Base-by-base conservation (phyloP, 1,140 invertebrate genomes). In the Trichonephila clavata region DNA sequence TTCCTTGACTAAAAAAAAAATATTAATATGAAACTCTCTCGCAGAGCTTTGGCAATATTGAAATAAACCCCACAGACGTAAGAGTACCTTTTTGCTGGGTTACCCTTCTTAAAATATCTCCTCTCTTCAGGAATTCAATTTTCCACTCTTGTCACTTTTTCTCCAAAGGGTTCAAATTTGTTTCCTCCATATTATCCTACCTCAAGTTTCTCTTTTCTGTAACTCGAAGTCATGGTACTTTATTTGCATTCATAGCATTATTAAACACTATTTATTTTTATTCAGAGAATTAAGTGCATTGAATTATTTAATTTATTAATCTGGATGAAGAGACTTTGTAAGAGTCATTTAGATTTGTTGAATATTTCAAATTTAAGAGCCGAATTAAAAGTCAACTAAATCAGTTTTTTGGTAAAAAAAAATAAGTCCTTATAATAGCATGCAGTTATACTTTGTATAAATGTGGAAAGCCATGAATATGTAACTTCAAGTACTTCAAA, bases 81-180 rank as follows among this genome's bases (percentile, higher is more conserved):
- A 68, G 61, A 50, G 32, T 43, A 16, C 39, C 84, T 59, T 27
- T 24, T 87, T 4, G 61, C 16, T 27, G 43, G 71, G 86, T 89
- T 77, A 50, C 39, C 27, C 61, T 89, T 89, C 65, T 89, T 71
- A 43, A 71, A 71, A 89, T 89, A 71, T 65, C 86, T 89, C 86
- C 50, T 4, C 32, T 39, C 32, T 50, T 20, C 39, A 65, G 43
- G 86, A 89, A 89, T 89, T 89, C 86, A 89, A 89, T 89, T 89
- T 89, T 89, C 61, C 65, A 27, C 43, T 89, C 24, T 21, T 57
- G 24, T 71, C 43, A 65, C 27, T 68, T 89, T 89, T 39, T 10
- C n/a, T 32, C 1, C 3, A 32, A 3, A 32, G 32, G 10, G 1
- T 24, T 14, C 32, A 2, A 4, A 43, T 80, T 43, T 80, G 2